Base-by-base conservation (phyloP, 1,140 invertebrate genomes). In the Zaprionus ornatus region DNA sequence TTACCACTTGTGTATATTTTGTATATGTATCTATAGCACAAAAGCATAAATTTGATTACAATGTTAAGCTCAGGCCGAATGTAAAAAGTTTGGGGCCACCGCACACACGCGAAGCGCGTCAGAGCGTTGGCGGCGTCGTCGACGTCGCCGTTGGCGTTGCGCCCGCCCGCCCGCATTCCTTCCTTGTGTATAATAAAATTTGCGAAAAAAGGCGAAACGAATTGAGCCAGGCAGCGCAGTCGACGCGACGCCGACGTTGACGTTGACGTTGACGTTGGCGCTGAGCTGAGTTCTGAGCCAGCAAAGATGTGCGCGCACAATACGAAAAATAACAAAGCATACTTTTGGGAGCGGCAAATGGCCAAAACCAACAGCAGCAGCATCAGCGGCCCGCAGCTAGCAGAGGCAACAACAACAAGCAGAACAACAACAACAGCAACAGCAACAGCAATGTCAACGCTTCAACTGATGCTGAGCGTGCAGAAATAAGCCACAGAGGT, bases 181-280 rank as follows among this genome's bases (percentile, higher is more conserved):
- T 62, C 84, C 84, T 90, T 88, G 85, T 88, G 84, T 88, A 88
- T 84, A 88, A 90, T 84, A 88, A 79, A 90, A 88, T 90, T 88
- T 77, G 80, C 80, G 64, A 73, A 65, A 73, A 65, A 70, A 83
- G 17, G 15, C 21, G 52, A 87, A 87, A 77, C 82, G 82, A 87
- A 82, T 79, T 82, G 66, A 87, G 83, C 40, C 63, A 67, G 29
- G 52, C 66, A 74, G 57, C 27, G 45, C 15, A n/a, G 45, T 17
- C 12, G 52, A 23, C 17, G 48, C 65, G 65, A 59, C 56, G 65
- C 27, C 29, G 48, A 76, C 68, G 72, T 17, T 13, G 21, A 56
- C 25, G 57, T 45, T 42, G 45, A 59, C 50, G 59, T 21, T 52
- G 56, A 54, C 23, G 55, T 27, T 13, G 42, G 15, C 15, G 45